A percentile compares a stretch with the other conserved stretches of the same genome.
These are phyloP conservation scores for Balaenoptera acutorostrata DNA, from an alignment of 2,113 vertebrate genomes.

Conservation along the genomic window DNA sequence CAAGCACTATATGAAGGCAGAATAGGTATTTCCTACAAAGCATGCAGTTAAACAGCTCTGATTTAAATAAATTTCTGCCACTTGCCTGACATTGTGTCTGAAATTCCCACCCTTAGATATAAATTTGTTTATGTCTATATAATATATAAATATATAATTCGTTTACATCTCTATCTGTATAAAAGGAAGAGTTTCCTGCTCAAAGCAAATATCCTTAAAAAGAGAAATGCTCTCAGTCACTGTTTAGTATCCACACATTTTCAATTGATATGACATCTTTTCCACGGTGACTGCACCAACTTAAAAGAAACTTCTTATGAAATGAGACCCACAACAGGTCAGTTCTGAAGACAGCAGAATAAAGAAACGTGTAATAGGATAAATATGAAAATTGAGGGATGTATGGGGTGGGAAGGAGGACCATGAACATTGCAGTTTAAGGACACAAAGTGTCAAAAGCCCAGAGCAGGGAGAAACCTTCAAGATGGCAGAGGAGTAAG, in stretches of 20 bases:
- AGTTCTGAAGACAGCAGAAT: background rate
- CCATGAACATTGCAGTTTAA: background rate
- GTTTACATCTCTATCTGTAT: background rate
- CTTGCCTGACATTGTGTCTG: background rate
- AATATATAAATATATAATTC: background rate
- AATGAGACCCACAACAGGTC: background rate
- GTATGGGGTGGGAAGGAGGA: background rate
- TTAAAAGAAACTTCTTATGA: background rate
- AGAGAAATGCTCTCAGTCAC: background rate
- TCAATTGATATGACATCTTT: background rate
- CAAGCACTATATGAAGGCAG: background rate
- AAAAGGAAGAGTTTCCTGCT: background rate
- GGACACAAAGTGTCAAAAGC: background rate
- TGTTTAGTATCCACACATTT: background rate
- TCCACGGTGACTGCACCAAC: background rate
- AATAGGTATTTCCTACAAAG: background rate
- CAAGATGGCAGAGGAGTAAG: too few species aligned
- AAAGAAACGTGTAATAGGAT: background rate
- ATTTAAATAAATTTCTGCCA: background rate
- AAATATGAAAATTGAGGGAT: background rate
- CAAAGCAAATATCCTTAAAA: background rate
- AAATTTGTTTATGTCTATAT: background rate
- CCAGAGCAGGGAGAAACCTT: too few species aligned
- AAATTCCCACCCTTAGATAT: background rate
- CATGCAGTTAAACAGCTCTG: background rate